Percentiles rank a stretch among this genome's conserved stretches.
phyloP scores from a whole-genome alignment of 2,113 vertebrate genomes.

The Sylvietta virens region DNA sequence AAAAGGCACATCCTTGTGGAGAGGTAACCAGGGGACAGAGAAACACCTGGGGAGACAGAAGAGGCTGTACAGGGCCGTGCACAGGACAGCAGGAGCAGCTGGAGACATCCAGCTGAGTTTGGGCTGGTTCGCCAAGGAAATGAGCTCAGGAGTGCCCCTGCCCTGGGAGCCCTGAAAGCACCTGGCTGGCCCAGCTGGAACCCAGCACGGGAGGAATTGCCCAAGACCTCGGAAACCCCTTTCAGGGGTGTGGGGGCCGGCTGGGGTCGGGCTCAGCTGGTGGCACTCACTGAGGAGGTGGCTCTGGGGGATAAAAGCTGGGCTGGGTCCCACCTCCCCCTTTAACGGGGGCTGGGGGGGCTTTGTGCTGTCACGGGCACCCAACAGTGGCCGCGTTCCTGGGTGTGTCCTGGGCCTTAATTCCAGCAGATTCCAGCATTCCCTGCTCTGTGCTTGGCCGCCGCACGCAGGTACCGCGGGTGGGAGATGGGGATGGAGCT shows the following conservation, averaged over 20 bases:
- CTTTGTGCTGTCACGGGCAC: background rate
- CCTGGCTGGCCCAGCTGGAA: background rate
- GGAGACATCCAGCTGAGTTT: background rate
- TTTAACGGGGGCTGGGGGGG: fast-evolving
- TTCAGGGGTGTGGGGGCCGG: background rate
- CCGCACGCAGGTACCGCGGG: background rate
- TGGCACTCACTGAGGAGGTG: fast-evolving
- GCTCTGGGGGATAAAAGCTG: fast-evolving
- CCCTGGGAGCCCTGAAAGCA: background rate
- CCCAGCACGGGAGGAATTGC: background rate
- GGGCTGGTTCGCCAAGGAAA: background rate
- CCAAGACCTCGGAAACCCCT: fast-evolving
- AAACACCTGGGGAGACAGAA: too few species aligned
- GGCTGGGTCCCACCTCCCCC: fast-evolving
- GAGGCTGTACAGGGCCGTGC: background rate
- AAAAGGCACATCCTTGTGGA: fast-evolving
- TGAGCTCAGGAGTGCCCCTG: background rate
- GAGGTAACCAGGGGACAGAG: background rate
- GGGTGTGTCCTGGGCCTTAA: fast-evolving
- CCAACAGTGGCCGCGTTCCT: fast-evolving
- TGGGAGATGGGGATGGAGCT: fast-evolving
- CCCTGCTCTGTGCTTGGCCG: background rate
- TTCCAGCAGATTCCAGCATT: too few species aligned
- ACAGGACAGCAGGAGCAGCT: background rate
- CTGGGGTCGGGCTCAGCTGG: background rate